Conservation (phyloP, 2,888 invertebrate species). For the Urechis unicinctus region DNA sequence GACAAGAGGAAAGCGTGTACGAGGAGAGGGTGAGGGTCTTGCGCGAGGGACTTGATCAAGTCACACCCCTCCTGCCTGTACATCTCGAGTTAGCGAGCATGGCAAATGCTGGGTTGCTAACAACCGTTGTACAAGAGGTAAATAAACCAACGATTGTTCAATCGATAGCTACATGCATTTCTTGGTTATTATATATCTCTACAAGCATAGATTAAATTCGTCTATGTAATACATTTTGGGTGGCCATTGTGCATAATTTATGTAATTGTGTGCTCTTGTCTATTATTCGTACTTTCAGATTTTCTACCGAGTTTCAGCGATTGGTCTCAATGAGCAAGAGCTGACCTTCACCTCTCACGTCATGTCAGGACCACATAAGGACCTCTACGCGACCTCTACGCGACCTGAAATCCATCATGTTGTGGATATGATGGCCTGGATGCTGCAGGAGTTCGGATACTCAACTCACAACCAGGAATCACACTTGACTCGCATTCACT, state of each 20-base stretch:
- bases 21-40: conserved; percentile 34
- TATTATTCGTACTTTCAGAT: no score
- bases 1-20: conserved; percentile 32
- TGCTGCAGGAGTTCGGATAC: conserved; percentile 46
- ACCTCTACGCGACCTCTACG: conserved; percentile 33
- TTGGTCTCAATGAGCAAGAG: conserved; percentile 54
- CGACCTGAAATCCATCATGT: conserved; percentile 50
- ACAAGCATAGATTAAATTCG: neutral
- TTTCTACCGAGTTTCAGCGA: conserved; percentile 43
- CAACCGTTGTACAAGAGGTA: no score
- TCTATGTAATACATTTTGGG: neutral
- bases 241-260: no score
- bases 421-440: conserved; percentile 52
- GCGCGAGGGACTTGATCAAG: conserved; percentile 36
- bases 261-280: no score
- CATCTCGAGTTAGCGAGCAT: conserved; percentile 53
- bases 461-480: conserved; percentile 36
- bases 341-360: conserved; percentile 48
- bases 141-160: conserved; percentile 36
- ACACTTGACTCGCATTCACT: conserved; percentile 51
- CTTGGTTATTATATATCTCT: conserved; percentile 26
- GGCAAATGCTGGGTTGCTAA: no score
- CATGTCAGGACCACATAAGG: conserved; percentile 45
- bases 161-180: conserved; percentile 42
- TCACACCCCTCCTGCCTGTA: conserved; percentile 44